phyloP scores from a whole-genome alignment of 2,888 invertebrate genomes.

The Synergus gifuensis region DNA sequence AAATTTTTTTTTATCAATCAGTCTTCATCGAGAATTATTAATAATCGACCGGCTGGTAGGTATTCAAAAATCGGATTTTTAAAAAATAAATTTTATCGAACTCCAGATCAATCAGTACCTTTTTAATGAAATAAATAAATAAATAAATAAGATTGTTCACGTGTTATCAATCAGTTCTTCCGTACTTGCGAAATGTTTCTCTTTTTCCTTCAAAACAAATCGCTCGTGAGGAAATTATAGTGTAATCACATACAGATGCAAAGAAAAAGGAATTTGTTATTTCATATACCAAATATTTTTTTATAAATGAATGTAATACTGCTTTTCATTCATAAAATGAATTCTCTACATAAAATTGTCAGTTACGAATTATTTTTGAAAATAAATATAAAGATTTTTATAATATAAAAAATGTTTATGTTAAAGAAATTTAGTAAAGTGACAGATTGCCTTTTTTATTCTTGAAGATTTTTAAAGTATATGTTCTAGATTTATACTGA shows the following conservation, averaged over 20 bases:
- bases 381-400: neutral
- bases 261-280: neutral
- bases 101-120: neutral
- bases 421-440: neutral
- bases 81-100: neutral
- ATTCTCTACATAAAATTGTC: too few relatives aligned
- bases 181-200: neutral
- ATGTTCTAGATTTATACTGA: neutral
- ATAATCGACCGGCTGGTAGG: constrained; percentile 35
- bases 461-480: neutral
- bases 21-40: constrained; percentile 41
- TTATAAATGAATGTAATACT: neutral
- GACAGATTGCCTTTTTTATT: neutral
- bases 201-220: neutral
- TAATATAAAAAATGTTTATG: too few relatives aligned
- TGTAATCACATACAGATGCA: neutral
- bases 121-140: neutral
- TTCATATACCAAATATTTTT: neutral
- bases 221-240: neutral
- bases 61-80: neutral
- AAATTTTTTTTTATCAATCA: constrained; percentile 37
- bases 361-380: neutral
- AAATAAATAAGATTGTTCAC: neutral
- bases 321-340: too few relatives aligned
- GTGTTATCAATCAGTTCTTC: neutral